phyloP scores from a whole-genome alignment of 2,113 vertebrate genomes.

The Pitta sordida region DNA sequence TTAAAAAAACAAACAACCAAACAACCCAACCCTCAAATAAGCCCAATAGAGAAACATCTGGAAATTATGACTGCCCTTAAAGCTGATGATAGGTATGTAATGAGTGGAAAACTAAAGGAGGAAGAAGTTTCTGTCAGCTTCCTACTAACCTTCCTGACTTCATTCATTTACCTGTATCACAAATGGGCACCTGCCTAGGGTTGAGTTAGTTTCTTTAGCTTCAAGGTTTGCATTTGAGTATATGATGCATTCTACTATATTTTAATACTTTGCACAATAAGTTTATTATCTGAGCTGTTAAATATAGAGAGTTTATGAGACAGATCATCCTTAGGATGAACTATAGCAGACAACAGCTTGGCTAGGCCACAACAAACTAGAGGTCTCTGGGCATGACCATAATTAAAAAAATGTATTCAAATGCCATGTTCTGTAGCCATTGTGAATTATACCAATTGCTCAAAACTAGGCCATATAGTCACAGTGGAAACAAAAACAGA shows the following conservation, averaged over 20 bases:
- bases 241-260: not conserved
- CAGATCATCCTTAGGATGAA: not conserved
- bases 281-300: not conserved
- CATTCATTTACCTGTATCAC: not conserved
- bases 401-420: not conserved
- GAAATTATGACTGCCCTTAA: not conserved
- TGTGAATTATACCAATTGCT: not conserved
- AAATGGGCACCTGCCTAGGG: not conserved
- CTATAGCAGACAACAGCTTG: not conserved
- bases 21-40: not conserved
- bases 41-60: not conserved
- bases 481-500: not conserved
- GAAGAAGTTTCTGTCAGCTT: not conserved
- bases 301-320: not conserved
- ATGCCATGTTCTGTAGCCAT: not conserved
- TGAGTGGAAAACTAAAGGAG: not conserved
- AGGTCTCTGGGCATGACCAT: not conserved
- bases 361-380: not conserved
- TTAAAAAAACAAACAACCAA: not conserved
- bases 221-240: not conserved
- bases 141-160: not conserved
- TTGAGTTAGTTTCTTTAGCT: not conserved
- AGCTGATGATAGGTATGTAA: not conserved
- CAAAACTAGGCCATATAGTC: not conserved
- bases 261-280: not conserved